Percentiles rank a stretch among this genome's conserved stretches.
Conservation (phyloP, 2,113 vertebrate species). For the Dromaius novaehollandiae region DNA sequence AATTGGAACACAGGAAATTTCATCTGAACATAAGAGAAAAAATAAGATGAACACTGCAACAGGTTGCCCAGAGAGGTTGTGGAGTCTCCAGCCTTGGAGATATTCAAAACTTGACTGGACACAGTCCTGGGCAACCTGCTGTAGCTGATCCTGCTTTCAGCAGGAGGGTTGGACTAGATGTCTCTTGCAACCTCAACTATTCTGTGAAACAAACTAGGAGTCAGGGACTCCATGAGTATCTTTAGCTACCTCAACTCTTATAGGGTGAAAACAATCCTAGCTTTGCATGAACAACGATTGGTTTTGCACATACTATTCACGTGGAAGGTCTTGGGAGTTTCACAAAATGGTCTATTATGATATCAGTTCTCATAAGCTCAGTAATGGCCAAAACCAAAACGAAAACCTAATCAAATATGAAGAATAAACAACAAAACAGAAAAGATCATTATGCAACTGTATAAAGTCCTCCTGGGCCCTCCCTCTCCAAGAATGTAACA, state of each 20-base stretch:
- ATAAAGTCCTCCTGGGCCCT: not conserved
- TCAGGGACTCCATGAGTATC: not conserved
- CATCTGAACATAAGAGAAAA: no score
- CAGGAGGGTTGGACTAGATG: no score
- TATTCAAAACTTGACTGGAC: no score
- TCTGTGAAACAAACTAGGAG: not conserved
- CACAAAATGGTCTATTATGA: not conserved
- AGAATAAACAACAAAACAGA: not conserved
- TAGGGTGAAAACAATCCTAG: not conserved
- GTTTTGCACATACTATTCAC: not conserved
- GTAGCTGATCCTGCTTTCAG: no score
- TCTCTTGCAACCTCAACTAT: no score
- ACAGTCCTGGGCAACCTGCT: no score
- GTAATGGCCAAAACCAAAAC: not conserved
- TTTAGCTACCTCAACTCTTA: not conserved
- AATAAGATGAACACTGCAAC: no score
- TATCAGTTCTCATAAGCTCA: not conserved
- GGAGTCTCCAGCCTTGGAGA: no score
- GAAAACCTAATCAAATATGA: not conserved
- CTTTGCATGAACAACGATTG: not conserved
- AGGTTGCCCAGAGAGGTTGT: no score
- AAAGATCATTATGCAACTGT: not conserved
- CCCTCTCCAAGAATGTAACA: not conserved
- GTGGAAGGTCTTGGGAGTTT: not conserved
- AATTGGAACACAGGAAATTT: no score